These are phyloP conservation scores for Centruroides sculpturatus DNA, from an alignment of 1,140 invertebrate genomes.

Conservation along the genomic window DNA sequence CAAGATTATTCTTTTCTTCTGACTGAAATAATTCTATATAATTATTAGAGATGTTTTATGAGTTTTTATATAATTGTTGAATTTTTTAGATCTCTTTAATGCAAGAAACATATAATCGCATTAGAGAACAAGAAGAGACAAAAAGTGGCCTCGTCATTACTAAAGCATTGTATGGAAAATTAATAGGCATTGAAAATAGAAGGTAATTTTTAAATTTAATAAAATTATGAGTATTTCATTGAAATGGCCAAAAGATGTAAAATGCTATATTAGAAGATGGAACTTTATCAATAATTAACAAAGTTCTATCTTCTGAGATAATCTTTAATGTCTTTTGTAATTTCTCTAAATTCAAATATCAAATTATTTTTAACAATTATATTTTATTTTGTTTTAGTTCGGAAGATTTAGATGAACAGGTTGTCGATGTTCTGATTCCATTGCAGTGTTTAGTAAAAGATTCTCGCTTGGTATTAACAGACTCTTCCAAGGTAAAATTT, in stretches of 20 bases:
- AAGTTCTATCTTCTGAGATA: no score
- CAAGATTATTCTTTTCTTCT: no score
- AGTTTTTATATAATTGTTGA: no score
- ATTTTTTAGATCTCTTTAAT: constrained; percentile 54
- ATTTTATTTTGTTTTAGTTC: not conserved
- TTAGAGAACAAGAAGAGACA: constrained; percentile 55
- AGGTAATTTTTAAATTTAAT: not conserved
- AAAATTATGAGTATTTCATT: no score
- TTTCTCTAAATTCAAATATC: no score
- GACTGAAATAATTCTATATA: no score
- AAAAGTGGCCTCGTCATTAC: constrained; percentile 70
- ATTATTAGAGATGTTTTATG: no score
- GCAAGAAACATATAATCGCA: constrained; percentile 57
- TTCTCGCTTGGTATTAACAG: constrained; percentile 67
- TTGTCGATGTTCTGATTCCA: constrained; percentile 83
- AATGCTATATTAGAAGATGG: no score
- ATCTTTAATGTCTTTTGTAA: no score
- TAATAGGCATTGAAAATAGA: not conserved
- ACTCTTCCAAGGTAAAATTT: constrained; percentile 61
- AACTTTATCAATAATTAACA: no score
- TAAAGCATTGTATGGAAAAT: constrained; percentile 52
- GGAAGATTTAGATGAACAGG: constrained; percentile 32
- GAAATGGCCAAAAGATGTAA: no score
- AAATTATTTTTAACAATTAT: not conserved
- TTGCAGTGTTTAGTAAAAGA: constrained; percentile 87